These are phyloP conservation scores for Tauraco erythrolophus DNA, from an alignment of 2,113 vertebrate species.

Conservation along the genomic window DNA sequence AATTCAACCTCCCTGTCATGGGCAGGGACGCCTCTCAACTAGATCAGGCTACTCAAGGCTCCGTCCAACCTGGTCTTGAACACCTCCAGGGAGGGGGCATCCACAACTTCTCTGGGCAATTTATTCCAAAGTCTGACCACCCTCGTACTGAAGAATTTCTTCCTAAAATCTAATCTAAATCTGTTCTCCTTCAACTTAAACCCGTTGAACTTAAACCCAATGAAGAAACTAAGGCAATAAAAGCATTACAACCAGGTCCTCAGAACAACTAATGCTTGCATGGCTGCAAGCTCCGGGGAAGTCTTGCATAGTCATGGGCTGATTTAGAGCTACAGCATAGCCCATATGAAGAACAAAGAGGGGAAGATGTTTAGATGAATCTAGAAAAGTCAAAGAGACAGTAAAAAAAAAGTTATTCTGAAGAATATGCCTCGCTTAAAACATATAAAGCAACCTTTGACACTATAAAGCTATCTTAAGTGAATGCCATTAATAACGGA, in stretches of 20 bases:
- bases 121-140: no score
- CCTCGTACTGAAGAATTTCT: no score
- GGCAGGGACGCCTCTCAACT: no score
- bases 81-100: no score
- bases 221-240: not conserved
- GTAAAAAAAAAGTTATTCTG: not conserved
- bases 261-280: not conserved
- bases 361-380: not conserved
- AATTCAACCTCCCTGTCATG: no score
- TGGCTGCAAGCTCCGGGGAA: not conserved
- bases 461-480: not conserved
- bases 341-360: not conserved
- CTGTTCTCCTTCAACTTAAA: no score
- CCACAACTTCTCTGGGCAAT: no score
- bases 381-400: not conserved
- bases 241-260: not conserved
- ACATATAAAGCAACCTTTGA: not conserved
- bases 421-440: not conserved
- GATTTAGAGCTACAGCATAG: not conserved
- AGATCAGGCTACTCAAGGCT: no score
- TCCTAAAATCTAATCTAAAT: no score
- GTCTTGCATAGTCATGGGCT: not conserved
- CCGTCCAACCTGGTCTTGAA: no score
- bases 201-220: no score
- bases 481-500: not conserved